Conservation (phyloP, 2,113 vertebrate species). For the Ranitomeya variabilis region DNA sequence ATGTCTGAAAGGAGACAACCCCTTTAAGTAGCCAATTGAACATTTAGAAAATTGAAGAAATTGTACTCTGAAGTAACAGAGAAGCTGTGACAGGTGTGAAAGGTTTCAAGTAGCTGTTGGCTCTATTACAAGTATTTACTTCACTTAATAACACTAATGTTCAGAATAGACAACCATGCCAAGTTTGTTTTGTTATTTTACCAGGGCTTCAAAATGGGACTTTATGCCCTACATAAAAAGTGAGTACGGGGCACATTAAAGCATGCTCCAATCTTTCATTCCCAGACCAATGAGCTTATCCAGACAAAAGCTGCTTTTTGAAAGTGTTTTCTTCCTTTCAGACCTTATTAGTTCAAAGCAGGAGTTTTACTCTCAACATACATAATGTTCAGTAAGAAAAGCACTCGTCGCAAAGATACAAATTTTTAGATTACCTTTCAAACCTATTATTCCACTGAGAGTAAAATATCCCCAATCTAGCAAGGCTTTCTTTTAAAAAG, state of each 20-base stretch:
- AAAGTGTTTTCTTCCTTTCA: slow-evolving; percentile 63
- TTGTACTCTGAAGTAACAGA: slow-evolving; percentile 33
- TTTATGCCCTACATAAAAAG: slow-evolving; percentile 55
- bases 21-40: slow-evolving; percentile 3
- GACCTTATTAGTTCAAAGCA: slow-evolving; percentile 73
- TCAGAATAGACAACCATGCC: slow-evolving; percentile 49
- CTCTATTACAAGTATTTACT: slow-evolving; percentile 40
- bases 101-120: slow-evolving; percentile 27
- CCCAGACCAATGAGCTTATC: slow-evolving; percentile 56
- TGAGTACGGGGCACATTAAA: slow-evolving; percentile 49
- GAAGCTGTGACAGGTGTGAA: slow-evolving; percentile 19
- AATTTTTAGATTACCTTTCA: slow-evolving; percentile 66
- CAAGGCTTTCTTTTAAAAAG: slow-evolving; percentile 68
- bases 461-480: slow-evolving; percentile 64
- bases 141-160: slow-evolving; percentile 59
- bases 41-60: neutral
- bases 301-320: slow-evolving; percentile 62
- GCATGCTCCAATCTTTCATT: slow-evolving; percentile 43
- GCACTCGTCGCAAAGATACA: slow-evolving; percentile 64
- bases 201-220: slow-evolving; percentile 32
- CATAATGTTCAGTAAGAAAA: slow-evolving; percentile 63
- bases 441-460: slow-evolving; percentile 64
- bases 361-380: slow-evolving; percentile 61
- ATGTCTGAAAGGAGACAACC: no score
- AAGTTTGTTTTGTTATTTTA: slow-evolving; percentile 61